Base-by-base conservation (phyloP, 2,113 vertebrate species). In the Pterocles orientalis region DNA sequence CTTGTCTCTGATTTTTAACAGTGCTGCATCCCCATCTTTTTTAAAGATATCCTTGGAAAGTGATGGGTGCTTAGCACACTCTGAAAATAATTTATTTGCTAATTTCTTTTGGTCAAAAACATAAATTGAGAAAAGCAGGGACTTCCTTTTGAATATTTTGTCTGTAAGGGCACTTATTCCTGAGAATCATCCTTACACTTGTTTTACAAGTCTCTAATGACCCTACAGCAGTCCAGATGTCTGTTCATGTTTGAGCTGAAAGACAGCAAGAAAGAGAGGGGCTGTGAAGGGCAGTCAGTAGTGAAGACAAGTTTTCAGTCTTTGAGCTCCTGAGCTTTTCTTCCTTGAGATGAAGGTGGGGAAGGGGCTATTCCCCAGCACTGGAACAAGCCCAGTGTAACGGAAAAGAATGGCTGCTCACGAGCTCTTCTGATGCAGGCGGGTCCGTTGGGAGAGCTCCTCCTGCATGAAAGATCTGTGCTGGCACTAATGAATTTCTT, bases 401-500 rank as follows among this genome's bases (percentile, higher is more conserved):
- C 5, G 17, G 75, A 88, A 65, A 28, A 79, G 41, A 92, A 54
- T 8, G 33, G 54, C 39, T 77, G 81, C 24, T 82, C 77, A 28
- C 0, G 2, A 68, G 72, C 36, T 72, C 21, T 82, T 79, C 76
- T 71, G 71, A 73, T 81, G 54, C 83, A 69, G 50, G 39, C 43
- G 20, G 16, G 26, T 47, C 94, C 24, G 31, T 18, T 2, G 73
- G 79, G 84, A 90, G 20, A 61, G 29, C 50, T 90, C 72, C 77
- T 83, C 43, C 69, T 3, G 23, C 90, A 68, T 2, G 8, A 43
- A 81, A 86, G 92, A 77, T 68, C 91, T 76, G 34, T 70, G 54
- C 73, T 80, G 66, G 65, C 69, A 68, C 58, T 87, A 73, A 90
- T 89, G 77, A 85, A 80, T 92, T 83, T 87, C 70, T 73, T 76